Percentiles rank a stretch among this genome's conserved stretches.
Conservation (phyloP, 2,888 invertebrate species). For the Kryphioiulus occultus region DNA sequence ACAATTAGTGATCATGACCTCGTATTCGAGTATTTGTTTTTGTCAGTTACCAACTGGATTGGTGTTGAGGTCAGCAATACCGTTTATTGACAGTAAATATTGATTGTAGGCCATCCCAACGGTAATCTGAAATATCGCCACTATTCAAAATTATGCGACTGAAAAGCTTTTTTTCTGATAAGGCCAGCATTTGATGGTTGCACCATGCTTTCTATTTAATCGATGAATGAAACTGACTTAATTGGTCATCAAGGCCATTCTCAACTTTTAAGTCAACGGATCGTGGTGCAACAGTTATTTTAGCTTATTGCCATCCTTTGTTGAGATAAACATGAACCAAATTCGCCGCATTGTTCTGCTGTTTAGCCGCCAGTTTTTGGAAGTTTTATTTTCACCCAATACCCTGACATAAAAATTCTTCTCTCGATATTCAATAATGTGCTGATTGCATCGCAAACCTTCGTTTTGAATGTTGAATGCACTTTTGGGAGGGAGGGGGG, state of each 20-base stretch:
- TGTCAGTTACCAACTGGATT: no score
- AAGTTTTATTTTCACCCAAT: not conserved
- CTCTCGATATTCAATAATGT: not conserved
- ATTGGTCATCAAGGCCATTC: no score
- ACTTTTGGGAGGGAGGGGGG: not conserved
- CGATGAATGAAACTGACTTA: no score
- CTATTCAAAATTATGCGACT: not conserved
- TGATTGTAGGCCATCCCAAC: not conserved
- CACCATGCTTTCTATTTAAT: not conserved
- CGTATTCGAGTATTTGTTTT: not conserved
- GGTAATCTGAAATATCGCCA: not conserved
- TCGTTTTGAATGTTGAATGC: not conserved
- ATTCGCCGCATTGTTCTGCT: not conserved
- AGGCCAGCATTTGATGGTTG: not conserved
- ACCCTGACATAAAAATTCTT: not conserved
- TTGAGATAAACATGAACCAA: not conserved
- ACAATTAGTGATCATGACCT: not conserved
- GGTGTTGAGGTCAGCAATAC: no score
- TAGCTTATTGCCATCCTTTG: not conserved
- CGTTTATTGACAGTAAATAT: no score
- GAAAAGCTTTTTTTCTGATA: not conserved
- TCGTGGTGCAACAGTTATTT: no score
- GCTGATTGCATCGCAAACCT: not conserved
- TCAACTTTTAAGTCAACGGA: no score
- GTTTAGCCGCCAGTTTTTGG: not conserved